Percentiles rank a stretch among this genome's conserved stretches.
phyloP scores from a whole-genome alignment of 2,797 vertebrate genomes.

The Malurus leucopterus region DNA sequence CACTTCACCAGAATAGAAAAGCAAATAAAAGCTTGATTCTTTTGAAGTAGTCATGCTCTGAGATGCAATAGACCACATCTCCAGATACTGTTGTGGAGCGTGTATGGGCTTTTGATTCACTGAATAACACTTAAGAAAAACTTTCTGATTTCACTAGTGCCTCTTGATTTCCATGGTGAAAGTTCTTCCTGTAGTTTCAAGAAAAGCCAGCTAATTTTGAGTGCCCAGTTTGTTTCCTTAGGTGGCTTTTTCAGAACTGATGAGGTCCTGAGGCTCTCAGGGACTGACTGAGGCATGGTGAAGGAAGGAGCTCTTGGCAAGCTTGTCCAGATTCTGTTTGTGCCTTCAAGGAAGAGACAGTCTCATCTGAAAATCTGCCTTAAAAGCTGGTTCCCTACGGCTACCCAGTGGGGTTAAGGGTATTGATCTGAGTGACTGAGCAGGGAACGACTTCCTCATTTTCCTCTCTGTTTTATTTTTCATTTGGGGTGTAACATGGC shows the following conservation, averaged over 20 bases:
- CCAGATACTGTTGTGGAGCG: neutral
- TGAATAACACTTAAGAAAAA: neutral
- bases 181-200: neutral
- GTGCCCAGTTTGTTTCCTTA: neutral
- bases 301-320: neutral
- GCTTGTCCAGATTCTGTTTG: neutral
- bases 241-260: neutral
- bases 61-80: neutral
- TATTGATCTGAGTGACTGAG: slow-evolving; percentile 42
- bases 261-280: neutral
- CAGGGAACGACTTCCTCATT: slow-evolving; percentile 34
- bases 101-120: neutral
- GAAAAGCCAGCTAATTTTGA: neutral
- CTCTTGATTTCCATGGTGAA: neutral
- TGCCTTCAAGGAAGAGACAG: neutral
- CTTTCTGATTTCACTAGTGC: neutral
- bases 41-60: neutral
- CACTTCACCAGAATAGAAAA: neutral
- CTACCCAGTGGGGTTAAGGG: slow-evolving; percentile 12
- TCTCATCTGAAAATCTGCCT: neutral
- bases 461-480: slow-evolving; percentile 47
- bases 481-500: slow-evolving; percentile 30
- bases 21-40: neutral
- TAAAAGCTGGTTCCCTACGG: neutral
- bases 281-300: neutral